Conservation (phyloP, 2,113 vertebrate genomes). For the Drymodes brunneopygia region DNA sequence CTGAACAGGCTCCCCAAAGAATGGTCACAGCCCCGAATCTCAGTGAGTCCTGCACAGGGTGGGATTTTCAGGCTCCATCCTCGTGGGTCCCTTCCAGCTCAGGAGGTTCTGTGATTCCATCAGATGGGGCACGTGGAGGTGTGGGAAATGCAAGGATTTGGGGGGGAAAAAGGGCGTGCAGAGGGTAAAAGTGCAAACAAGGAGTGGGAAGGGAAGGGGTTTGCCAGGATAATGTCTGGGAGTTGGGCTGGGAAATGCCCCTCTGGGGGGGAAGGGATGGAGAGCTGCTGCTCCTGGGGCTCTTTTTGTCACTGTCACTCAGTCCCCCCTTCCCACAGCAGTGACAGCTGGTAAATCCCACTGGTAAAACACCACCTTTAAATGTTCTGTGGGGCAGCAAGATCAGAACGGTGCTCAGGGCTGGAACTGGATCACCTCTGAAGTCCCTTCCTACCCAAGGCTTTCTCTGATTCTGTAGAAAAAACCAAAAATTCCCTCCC, state of each 20-base stretch:
- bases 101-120: not conserved
- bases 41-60: accelerated
- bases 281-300: not conserved
- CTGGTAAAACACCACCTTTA: not conserved
- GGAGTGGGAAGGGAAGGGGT: not conserved
- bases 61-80: not conserved
- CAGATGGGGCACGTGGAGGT: not conserved
- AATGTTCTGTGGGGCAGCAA: not conserved
- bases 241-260: accelerated
- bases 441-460: not conserved
- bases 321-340: not conserved
- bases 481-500: accelerated
- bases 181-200: not conserved
- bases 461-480: not conserved
- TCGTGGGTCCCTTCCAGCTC: not conserved
- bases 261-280: not conserved
- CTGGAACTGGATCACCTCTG: accelerated
- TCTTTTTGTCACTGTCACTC: not conserved
- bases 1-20: not conserved
- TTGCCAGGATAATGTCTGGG: not conserved
- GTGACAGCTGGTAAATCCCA: not conserved
- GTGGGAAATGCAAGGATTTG: not conserved
- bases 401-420: accelerated
- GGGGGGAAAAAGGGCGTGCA: accelerated
- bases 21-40: not conserved